Evolutionary conservation across 1,140 invertebrate species (phyloP).

Genomic region (Teleogryllus occipitalis): DNA sequence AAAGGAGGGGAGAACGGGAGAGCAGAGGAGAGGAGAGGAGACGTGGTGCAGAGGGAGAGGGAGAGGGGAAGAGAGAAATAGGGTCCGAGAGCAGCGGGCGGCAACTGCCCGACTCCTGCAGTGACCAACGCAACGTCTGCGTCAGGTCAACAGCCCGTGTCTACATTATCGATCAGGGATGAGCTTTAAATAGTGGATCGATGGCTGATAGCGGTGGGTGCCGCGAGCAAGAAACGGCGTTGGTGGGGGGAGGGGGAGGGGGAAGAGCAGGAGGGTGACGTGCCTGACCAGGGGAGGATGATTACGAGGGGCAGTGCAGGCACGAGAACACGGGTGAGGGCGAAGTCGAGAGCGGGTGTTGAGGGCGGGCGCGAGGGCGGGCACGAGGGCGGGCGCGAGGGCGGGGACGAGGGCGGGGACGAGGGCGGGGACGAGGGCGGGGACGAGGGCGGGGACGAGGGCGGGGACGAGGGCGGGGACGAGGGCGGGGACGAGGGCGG

Average conservation of each 20-base stretch:
- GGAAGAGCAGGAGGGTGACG: not conserved
- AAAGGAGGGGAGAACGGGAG: not conserved
- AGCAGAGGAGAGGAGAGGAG: no score
- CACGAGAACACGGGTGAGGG: no score
- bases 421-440: no score
- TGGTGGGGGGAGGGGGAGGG: not conserved
- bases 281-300: no score
- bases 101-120: not conserved
- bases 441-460: no score
- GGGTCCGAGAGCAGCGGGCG: not conserved
- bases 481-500: not conserved
- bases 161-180: conserved; percentile 3
- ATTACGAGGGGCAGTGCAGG: no score
- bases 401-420: no score
- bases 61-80: not conserved
- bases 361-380: no score
- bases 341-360: no score
- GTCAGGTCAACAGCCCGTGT: not conserved
- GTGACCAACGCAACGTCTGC: not conserved
- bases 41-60: not conserved
- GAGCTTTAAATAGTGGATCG: conserved; percentile 3
- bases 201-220: not conserved
- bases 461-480: no score
- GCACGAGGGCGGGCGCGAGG: no score
- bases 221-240: not conserved